Percentiles rank a stretch among this genome's conserved stretches.
Evolutionary conservation across 2,888 invertebrate species (phyloP).

Genomic region (Peribatodes rhomboidaria): DNA sequence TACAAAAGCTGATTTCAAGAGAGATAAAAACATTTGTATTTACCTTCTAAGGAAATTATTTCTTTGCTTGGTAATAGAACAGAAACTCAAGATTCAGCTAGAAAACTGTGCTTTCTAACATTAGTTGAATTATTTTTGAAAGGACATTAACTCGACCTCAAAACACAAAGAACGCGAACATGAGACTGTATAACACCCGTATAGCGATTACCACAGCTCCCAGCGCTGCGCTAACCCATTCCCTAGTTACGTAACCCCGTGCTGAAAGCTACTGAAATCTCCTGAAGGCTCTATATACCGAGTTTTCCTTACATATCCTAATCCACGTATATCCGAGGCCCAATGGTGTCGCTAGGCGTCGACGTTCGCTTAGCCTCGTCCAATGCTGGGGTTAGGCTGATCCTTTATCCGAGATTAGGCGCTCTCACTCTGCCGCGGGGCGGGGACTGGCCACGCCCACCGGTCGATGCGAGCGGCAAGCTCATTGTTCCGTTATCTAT

Average conservation of each 20-base stretch:
- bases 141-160: too few species aligned
- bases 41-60: background rate
- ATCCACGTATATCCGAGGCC: slow-evolving; percentile 79
- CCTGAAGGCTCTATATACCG: slow-evolving; percentile 44
- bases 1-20: background rate
- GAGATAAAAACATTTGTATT: background rate
- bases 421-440: slow-evolving; percentile 76
- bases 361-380: slow-evolving; percentile 78
- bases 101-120: too few species aligned
- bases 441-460: slow-evolving; percentile 82
- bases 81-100: too few species aligned
- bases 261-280: slow-evolving; percentile 51
- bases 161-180: background rate
- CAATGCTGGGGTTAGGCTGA: slow-evolving; percentile 81
- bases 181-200: background rate
- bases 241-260: slow-evolving; percentile 43
- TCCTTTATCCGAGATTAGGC: slow-evolving; percentile 85
- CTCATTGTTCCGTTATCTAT: slow-evolving; percentile 83
- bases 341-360: slow-evolving; percentile 80
- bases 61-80: too few species aligned
- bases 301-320: slow-evolving; percentile 70
- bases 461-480: slow-evolving; percentile 79
- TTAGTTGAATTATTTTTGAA: too few species aligned
- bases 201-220: slow-evolving; percentile 9
- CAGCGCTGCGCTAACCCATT: slow-evolving; percentile 28